Percentiles rank a stretch among this genome's conserved stretches.
phyloP scores from a whole-genome alignment of 2,113 vertebrate genomes.

The Burhinus oedicnemus region DNA sequence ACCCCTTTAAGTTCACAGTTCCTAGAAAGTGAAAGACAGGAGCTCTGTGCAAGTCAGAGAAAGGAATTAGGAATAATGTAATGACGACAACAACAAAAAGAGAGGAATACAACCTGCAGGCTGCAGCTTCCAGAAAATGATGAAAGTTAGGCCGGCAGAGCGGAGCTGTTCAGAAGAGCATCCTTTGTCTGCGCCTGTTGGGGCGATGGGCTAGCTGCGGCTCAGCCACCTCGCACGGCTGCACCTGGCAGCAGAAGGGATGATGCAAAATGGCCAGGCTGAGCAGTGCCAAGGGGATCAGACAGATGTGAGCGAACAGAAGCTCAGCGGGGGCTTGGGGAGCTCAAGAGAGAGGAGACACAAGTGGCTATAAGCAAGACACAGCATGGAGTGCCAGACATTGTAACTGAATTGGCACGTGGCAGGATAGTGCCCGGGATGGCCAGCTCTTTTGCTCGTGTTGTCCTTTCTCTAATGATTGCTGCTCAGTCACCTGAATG shows the following conservation, averaged over 20 bases:
- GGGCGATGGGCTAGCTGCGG: background rate
- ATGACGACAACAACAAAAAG: background rate
- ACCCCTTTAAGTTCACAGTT: background rate
- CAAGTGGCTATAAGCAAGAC: constrained; percentile 38
- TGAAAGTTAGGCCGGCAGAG: background rate
- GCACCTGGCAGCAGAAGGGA: background rate
- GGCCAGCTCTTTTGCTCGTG: background rate
- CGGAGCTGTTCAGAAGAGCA: background rate
- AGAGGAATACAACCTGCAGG: constrained; percentile 41
- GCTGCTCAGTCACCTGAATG: constrained; percentile 44
- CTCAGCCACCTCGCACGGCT: background rate
- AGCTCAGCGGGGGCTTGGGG: background rate
- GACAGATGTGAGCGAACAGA: constrained; percentile 45
- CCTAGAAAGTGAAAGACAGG: constrained; percentile 3
- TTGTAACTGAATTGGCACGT: background rate
- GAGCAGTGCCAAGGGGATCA: background rate
- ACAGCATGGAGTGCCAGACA: constrained; percentile 1
- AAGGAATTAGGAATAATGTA: background rate
- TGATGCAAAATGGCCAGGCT: background rate
- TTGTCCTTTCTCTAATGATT: background rate
- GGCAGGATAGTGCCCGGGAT: background rate
- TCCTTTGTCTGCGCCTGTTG: background rate
- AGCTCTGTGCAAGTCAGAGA: background rate
- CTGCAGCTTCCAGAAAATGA: background rate
- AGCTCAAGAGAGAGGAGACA: background rate